Evolutionary conservation across 2,113 vertebrate genomes (phyloP).

Genomic region (Pardalotus punctatus): DNA sequence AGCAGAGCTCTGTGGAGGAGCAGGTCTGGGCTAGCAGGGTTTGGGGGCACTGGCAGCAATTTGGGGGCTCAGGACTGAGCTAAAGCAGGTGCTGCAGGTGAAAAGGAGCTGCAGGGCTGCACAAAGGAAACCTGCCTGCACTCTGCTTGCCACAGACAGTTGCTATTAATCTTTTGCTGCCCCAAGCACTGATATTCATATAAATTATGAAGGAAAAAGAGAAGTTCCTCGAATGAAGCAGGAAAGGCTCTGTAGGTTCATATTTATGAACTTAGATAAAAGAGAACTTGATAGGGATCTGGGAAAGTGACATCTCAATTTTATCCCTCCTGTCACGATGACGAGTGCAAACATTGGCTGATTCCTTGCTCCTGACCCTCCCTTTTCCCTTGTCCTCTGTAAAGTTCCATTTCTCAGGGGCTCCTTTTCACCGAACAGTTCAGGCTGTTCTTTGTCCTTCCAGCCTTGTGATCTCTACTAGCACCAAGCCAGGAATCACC

Average conservation of each 20-base stretch:
- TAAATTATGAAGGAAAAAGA: conserved; percentile 14
- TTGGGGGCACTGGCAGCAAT: neutral
- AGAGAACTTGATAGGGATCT: conserved; percentile 33
- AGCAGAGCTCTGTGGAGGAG: neutral
- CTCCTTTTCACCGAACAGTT: neutral
- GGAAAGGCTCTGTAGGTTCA: neutral
- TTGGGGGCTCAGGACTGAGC: neutral
- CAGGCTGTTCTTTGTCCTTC: conserved; percentile 31
- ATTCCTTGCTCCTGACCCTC: neutral
- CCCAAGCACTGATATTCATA: neutral
- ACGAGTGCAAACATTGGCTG: neutral
- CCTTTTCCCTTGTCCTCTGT: neutral
- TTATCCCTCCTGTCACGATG: neutral
- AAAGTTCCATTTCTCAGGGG: neutral
- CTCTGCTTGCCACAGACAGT: neutral
- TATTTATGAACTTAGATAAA: conserved; percentile 38
- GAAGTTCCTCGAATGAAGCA: neutral
- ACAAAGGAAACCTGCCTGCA: neutral
- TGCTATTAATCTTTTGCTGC: conserved; percentile 14
- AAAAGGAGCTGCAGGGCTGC: neutral
- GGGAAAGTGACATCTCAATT: conserved; percentile 14
- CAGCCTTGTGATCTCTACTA: neutral
- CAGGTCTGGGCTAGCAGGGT: neutral
- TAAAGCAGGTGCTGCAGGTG: neutral
- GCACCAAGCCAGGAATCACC: neutral